Evolutionary conservation across 2,888 invertebrate species (phyloP).

Genomic region (Drosophila falleni): DNA sequence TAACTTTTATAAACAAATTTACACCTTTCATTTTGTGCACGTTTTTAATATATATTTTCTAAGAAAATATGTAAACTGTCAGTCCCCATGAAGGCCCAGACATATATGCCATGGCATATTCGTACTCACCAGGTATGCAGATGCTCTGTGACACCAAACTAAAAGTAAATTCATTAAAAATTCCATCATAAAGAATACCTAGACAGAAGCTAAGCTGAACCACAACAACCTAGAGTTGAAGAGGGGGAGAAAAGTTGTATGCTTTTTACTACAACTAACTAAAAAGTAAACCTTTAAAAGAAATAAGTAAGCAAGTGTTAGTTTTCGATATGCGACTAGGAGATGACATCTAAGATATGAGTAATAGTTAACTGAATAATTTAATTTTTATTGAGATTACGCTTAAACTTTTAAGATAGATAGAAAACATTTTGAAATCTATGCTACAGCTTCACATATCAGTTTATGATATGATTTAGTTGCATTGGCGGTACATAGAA

Average conservation of each 20-base stretch:
- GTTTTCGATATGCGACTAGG: not conserved
- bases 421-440: not conserved
- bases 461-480: not conserved
- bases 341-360: not conserved
- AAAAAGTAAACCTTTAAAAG: conserved; percentile 75
- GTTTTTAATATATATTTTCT: conserved; percentile 67
- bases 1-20: conserved; percentile 75
- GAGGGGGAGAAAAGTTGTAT: conserved; percentile 49
- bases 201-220: conserved; percentile 39
- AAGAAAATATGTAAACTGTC: conserved; percentile 63
- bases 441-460: not conserved
- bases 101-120: conserved; percentile 12
- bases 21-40: conserved; percentile 76
- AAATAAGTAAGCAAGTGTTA: conserved; percentile 3
- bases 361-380: not conserved
- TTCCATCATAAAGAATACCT: conserved; percentile 76
- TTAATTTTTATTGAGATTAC: not conserved
- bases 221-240: conserved; percentile 15
- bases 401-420: not conserved
- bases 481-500: too few species aligned
- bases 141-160: conserved; percentile 73
- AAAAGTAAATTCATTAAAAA: conserved; percentile 81
- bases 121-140: conserved; percentile 43
- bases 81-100: conserved; percentile 45
- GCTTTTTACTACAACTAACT: conserved; percentile 70